These are phyloP conservation scores for Polydrusus tereticollis DNA, from an alignment of 2,888 invertebrate genomes.

Conservation along the genomic window DNA sequence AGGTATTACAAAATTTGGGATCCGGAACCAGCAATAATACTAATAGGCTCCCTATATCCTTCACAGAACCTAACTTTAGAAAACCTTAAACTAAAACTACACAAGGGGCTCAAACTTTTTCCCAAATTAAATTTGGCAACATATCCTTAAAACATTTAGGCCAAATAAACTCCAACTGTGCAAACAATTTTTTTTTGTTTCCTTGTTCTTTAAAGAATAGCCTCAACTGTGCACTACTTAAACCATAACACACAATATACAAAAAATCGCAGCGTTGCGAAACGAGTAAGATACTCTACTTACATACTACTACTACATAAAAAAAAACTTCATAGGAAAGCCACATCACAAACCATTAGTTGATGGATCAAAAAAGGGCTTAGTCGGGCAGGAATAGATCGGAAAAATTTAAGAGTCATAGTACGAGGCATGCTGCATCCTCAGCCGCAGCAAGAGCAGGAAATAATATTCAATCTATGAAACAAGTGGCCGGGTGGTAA, in stretches of 20 bases:
- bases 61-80: too few species aligned
- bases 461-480: not conserved
- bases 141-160: too few species aligned
- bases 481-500: slow-evolving; percentile 5
- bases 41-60: too few species aligned
- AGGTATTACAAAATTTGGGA: too few species aligned
- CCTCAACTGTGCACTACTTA: not conserved
- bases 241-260: not conserved
- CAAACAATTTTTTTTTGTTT: too few species aligned
- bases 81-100: too few species aligned
- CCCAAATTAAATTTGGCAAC: too few species aligned
- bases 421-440: not conserved
- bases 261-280: not conserved
- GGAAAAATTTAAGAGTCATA: slow-evolving; percentile 7
- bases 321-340: slow-evolving; percentile 2
- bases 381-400: not conserved
- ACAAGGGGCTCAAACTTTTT: too few species aligned
- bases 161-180: too few species aligned
- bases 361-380: too few species aligned
- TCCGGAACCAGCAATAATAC: too few species aligned
- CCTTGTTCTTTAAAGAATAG: too few species aligned
- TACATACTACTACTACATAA: not conserved
- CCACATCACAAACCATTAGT: not conserved
- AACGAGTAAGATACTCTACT: slow-evolving; percentile 1
- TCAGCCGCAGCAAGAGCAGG: not conserved